A percentile compares a stretch with the other conserved stretches of the same genome.
Evolutionary conservation across 2,113 vertebrate genomes (phyloP).

Genomic region (Calonectris borealis): DNA sequence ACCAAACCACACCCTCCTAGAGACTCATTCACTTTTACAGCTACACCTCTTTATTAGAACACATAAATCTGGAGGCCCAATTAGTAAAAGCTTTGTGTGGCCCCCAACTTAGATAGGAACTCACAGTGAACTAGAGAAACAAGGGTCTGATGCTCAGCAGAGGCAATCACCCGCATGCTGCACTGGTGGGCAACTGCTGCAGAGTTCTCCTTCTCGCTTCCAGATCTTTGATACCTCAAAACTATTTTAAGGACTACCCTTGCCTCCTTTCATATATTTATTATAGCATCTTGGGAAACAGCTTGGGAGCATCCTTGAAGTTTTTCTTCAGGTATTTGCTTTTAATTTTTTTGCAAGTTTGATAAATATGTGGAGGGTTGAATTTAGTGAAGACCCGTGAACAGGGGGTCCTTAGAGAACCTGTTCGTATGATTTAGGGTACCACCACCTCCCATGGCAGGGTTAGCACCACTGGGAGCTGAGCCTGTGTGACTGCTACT

Average conservation of each 20-base stretch:
- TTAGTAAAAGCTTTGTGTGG: neutral
- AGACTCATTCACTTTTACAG: conserved; percentile 41
- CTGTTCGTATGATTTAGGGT: neutral
- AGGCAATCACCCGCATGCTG: neutral
- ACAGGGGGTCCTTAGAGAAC: neutral
- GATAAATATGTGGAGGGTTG: neutral
- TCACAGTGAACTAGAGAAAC: neutral
- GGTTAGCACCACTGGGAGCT: neutral
- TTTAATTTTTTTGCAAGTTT: neutral
- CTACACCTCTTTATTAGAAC: conserved; percentile 18
- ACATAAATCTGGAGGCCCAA: neutral
- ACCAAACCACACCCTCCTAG: neutral
- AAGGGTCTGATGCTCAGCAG: neutral
- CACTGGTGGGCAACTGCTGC: neutral
- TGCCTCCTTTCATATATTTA: neutral
- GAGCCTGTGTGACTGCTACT: neutral
- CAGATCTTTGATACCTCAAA: neutral
- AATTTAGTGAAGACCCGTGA: neutral
- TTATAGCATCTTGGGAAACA: neutral
- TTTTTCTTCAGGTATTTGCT: neutral
- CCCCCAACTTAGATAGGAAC: neutral
- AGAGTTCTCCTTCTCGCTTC: neutral
- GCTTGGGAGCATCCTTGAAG: neutral
- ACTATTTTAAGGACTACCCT: neutral
- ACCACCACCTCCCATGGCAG: neutral